Evolutionary conservation across 2,797 vertebrate species (phyloP).

Genomic region (Neopelma chrysocephalum): DNA sequence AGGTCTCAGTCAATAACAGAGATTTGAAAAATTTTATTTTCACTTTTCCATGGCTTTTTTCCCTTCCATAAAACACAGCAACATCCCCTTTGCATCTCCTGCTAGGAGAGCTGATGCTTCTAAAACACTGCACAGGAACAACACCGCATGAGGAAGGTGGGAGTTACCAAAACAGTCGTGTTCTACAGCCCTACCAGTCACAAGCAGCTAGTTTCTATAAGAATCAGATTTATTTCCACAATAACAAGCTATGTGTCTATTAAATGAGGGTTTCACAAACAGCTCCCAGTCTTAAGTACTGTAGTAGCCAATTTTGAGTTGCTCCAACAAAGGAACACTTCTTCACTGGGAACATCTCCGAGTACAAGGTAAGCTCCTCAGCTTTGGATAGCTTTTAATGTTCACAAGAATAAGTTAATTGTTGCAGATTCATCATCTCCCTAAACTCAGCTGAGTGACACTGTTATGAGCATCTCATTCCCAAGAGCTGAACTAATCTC

Average conservation of each 20-base stretch:
- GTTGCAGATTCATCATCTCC: neutral
- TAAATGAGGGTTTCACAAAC: neutral
- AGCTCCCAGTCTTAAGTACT: neutral
- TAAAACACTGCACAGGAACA: neutral
- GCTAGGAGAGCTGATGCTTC: neutral
- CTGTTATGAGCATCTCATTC: neutral
- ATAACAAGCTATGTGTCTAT: neutral
- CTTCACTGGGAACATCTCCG: neutral
- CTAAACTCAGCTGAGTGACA: neutral
- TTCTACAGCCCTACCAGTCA: neutral
- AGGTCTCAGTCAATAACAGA: neutral
- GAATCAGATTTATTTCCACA: constrained; percentile 13
- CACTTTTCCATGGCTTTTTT: neutral
- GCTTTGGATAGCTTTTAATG: neutral
- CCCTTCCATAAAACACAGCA: neutral
- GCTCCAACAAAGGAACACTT: neutral
- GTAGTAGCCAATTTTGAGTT: neutral
- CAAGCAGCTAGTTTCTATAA: constrained; percentile 21
- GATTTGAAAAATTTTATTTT: neutral
- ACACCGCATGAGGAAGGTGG: neutral
- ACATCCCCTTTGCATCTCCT: neutral
- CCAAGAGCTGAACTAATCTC: neutral
- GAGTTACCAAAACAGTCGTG: neutral
- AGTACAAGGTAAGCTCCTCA: neutral
- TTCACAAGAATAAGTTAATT: neutral